phyloP scores from a whole-genome alignment of 2,888 invertebrate species.

The Xestia ashworthii region DNA sequence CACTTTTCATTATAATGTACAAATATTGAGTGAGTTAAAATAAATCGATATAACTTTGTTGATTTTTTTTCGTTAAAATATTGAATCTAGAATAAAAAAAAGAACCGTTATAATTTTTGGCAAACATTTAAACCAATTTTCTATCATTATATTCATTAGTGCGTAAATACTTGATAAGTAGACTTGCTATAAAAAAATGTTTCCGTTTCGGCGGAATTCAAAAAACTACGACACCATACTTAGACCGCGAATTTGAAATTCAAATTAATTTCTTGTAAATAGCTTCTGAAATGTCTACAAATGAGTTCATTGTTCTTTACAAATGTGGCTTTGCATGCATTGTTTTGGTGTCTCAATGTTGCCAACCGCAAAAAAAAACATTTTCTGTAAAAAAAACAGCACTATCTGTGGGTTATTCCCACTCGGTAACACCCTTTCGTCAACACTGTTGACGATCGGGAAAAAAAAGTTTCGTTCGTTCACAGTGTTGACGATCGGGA shows the following conservation, averaged over 20 bases:
- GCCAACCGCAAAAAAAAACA: slow-evolving; percentile 64
- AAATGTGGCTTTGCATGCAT: slow-evolving; percentile 78
- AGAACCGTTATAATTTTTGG: not conserved
- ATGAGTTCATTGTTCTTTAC: slow-evolving; percentile 69
- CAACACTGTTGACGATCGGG: no score
- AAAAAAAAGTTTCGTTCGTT: no score
- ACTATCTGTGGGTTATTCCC: slow-evolving; percentile 49
- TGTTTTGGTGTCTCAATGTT: slow-evolving; percentile 72
- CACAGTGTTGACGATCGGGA: no score
- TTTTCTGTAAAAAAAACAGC: slow-evolving; percentile 42
- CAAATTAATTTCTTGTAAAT: slow-evolving; percentile 72
- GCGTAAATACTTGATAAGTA: slow-evolving; percentile 20
- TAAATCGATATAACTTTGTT: not conserved
- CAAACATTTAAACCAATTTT: not conserved
- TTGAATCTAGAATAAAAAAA: not conserved
- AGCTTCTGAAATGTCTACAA: slow-evolving; percentile 55
- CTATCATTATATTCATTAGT: not conserved
- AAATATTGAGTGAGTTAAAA: not conserved
- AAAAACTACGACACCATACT: slow-evolving; percentile 22
- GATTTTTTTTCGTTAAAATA: not conserved
- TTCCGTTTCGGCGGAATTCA: slow-evolving; percentile 42
- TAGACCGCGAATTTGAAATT: slow-evolving; percentile 71
- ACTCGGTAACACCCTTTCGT: no score
- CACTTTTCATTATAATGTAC: not conserved
- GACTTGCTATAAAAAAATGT: slow-evolving; percentile 27